phyloP scores from a whole-genome alignment of 2,113 vertebrate species.

The Charina bottae region DNA sequence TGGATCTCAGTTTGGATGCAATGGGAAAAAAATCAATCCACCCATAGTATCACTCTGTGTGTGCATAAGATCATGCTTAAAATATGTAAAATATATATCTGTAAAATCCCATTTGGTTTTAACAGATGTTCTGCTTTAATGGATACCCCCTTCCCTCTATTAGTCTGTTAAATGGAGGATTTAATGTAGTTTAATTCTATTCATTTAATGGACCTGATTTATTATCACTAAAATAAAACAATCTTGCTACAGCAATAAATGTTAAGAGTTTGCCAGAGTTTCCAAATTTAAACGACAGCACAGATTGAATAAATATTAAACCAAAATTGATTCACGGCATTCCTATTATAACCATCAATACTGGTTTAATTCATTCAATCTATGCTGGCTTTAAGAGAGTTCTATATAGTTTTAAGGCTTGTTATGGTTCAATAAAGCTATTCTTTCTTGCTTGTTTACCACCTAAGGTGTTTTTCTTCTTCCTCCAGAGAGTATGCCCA shows the following conservation, averaged over 20 bases:
- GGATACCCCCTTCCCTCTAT: not conserved
- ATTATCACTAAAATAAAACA: not conserved
- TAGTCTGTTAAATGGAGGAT: not conserved
- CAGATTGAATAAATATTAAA: not conserved
- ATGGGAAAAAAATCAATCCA: not conserved
- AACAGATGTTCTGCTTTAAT: not conserved
- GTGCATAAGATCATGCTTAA: not conserved
- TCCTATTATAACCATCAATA: not conserved
- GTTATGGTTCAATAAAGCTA: not conserved
- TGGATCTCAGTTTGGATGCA: not conserved
- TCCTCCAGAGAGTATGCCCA: constrained; percentile 32
- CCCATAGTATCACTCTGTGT: not conserved
- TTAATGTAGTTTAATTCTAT: not conserved
- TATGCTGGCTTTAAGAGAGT: not conserved
- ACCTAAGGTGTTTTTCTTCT: not conserved
- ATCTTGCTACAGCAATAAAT: not conserved
- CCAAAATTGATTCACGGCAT: not conserved
- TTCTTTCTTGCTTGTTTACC: not conserved
- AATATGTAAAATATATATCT: not conserved
- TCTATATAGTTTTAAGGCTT: not conserved
- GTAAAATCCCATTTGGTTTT: not conserved
- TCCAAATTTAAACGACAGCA: not conserved
- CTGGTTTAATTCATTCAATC: not conserved
- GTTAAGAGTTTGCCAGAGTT: not conserved
- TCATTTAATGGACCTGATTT: not conserved